A percentile compares a stretch with the other conserved stretches of the same genome.
Conservation (phyloP, 2,888 invertebrate genomes). For the Salticus scenicus region DNA sequence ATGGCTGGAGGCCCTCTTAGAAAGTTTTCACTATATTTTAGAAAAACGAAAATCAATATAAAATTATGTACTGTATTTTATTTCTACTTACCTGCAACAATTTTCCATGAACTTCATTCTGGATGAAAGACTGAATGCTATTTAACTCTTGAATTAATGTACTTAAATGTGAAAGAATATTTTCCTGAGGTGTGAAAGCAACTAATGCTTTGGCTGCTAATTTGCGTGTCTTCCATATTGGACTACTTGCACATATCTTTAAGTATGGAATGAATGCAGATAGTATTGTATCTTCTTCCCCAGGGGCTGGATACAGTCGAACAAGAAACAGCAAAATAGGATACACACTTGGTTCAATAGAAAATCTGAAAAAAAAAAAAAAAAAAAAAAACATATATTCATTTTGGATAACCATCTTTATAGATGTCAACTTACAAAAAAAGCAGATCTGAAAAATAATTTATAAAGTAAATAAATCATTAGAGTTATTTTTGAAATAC, state of each 20-base stretch:
- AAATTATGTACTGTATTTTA: too few species aligned
- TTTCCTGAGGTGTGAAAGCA: constrained; percentile 79
- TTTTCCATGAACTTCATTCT: constrained; percentile 60
- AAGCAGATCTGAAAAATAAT: too few species aligned
- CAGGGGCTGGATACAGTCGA: constrained; percentile 84
- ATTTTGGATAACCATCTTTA: too few species aligned
- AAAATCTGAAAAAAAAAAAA: constrained; percentile 35
- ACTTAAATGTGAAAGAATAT: constrained; percentile 70
- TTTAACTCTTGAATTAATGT: constrained; percentile 42
- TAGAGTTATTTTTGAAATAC: too few species aligned
- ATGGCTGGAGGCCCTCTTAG: too few species aligned
- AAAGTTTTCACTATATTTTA: too few species aligned
- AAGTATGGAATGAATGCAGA: constrained; percentile 82
- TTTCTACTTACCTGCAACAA: constrained; percentile 63
- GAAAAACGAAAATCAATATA: too few species aligned
- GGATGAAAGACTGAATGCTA: neutral
- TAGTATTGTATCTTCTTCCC: constrained; percentile 84
- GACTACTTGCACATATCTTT: constrained; percentile 81
- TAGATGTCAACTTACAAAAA: too few species aligned
- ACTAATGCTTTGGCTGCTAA: constrained; percentile 84
- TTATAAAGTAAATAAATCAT: too few species aligned
- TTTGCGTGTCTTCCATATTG: constrained; percentile 82
- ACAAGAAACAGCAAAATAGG: constrained; percentile 86
- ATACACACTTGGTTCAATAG: constrained; percentile 81
- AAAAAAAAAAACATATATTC: too few species aligned